Evolutionary conservation across 2,113 vertebrate genomes (phyloP), one percentile per base, ranked within the genome.

Genomic region (Cyprinodon variegatus): DNA sequence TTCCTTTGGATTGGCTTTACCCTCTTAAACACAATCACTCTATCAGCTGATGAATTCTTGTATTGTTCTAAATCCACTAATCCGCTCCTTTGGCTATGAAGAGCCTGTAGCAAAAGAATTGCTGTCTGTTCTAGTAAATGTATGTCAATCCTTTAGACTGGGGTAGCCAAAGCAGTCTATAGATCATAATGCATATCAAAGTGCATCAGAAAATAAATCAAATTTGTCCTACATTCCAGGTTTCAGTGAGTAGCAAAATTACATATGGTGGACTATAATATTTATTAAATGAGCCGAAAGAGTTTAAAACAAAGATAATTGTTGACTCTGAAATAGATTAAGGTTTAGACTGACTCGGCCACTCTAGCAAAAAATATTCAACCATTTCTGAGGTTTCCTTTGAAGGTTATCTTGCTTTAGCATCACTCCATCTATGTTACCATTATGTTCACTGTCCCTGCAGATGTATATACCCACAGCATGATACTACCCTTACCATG

Each of bases 1-100:
- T 29, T 72, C 14, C 53, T 75, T 80, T 78, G 62, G 83, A 72
- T 81, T 71, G 65, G 40, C 40, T 80, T 84, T 57, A 61, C 40
- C 53, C 39, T 46, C 59, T 84, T 70, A 70, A 79, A 69, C 53
- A 74, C 63, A 67, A 82, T 78, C 46, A 53, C 72, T 69, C 72
- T 46, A 74, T 65, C 22, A 70, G 82, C 65, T 70, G 73, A 40
- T 61, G 63, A 65, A 29, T 72, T 70, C 41, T 46, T 66, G 65
- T 68, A 70, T 46, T 3, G 38, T 68, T 72, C 59, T 65, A 20
- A 38, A 45, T 64, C 3, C 1, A 48, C n/a, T 41, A 45, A 68
- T 39, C 3, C 1, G 9, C 62, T 48, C 12, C 12, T 83, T 76
- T 60, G 22, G 48, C 62, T 11, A 45, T 71, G 12, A 77, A 72